Evolutionary conservation across 2,113 vertebrate genomes (phyloP).

Genomic region (Microcebus jonahi): DNA sequence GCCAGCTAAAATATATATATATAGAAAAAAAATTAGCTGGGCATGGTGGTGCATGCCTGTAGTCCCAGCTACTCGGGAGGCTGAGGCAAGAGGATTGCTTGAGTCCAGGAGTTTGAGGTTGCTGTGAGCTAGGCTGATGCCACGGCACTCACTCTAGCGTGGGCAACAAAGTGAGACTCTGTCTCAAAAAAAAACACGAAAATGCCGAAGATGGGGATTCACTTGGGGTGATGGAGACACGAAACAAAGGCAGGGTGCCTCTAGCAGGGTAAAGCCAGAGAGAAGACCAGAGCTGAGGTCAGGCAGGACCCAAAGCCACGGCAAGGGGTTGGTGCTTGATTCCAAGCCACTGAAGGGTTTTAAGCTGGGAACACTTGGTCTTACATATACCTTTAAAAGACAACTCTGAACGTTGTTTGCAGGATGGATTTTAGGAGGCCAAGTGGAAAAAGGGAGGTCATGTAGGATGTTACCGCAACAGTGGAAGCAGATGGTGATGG

Average conservation of each 20-base stretch:
- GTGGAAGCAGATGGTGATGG: background rate
- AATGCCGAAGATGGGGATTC: background rate
- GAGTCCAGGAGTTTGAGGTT: too few species aligned
- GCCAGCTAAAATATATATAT: too few species aligned
- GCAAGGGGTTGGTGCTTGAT: background rate
- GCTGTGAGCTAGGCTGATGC: too few species aligned
- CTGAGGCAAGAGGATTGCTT: too few species aligned
- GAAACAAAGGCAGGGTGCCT: background rate
- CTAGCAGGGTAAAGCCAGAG: background rate
- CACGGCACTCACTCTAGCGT: too few species aligned
- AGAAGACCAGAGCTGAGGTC: background rate
- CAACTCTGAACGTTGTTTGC: background rate
- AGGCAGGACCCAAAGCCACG: background rate
- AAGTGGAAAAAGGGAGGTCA: background rate
- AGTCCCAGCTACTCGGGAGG: too few species aligned
- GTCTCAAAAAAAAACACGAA: background rate
- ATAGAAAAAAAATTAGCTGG: too few species aligned
- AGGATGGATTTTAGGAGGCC: background rate
- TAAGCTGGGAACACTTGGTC: background rate
- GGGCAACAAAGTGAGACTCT: too few species aligned
- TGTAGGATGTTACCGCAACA: background rate
- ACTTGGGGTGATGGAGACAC: accelerated
- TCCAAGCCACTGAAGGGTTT: background rate
- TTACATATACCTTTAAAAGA: background rate
- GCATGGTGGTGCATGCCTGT: too few species aligned